Base-by-base conservation (phyloP, 2,113 vertebrate genomes). In the Corythoichthys intestinalis region DNA sequence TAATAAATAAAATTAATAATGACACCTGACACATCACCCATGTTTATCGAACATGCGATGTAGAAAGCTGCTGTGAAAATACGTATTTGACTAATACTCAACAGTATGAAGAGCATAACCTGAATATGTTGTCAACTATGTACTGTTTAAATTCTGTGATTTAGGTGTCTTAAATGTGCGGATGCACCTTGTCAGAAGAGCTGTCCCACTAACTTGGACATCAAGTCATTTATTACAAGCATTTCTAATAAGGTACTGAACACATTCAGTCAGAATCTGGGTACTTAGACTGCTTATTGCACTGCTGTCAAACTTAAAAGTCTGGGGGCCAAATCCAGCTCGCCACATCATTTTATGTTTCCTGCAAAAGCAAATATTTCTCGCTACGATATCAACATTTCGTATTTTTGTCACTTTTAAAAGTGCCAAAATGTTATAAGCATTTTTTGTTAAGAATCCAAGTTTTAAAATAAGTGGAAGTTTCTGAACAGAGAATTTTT, bases 121-220 rank as follows among this genome's bases (percentile, higher is more conserved):
- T 35, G 14, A 0, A 15, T 47, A 34, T 28, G 34, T 41, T 47
- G 12, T 52, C 13, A 46, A 54, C 47, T 71, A 5, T 44, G 41
- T 44, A 44, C 9, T 44, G 41, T 38, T 6, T 44, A 0, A 66
- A 69, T 38, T 71, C n/a, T 84, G 37, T 75, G 12, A 70, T 70
- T 8, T 46, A 90, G 88, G 79, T 90, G 88, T 76, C 78, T 90
- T 5, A 90, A 90, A 76, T 90, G 88, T 79, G 88, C 74, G 0
- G 87, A 90, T 71, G 87, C 88, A 54, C 88, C 88, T 8, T 90
- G 88, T 80, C 88, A 90, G 78, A 90, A 90, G 78, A 90, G 88
- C 71, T 90, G 88, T 69, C 88, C 88, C 0, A 90, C 88, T 2
- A 89, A 90, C 62, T 72, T 90, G 82, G 87, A 90, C 78, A 77